Evolutionary conservation across 2,113 vertebrate species (phyloP).

Genomic region (Calidris pugnax): DNA sequence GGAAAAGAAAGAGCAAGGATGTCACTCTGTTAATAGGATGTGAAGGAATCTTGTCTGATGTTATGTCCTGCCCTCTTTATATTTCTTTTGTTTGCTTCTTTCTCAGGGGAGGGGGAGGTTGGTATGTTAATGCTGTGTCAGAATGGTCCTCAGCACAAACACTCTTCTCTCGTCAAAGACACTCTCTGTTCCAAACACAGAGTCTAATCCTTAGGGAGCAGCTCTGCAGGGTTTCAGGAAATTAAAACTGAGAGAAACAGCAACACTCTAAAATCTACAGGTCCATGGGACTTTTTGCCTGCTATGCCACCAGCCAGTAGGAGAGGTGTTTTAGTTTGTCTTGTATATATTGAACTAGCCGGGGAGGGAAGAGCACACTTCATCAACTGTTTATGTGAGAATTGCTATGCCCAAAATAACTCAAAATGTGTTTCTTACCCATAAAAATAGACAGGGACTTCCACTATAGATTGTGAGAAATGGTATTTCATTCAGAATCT

Average conservation of each 20-base stretch:
- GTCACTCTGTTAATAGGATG: neutral
- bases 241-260: neutral
- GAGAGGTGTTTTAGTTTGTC: neutral
- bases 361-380: neutral
- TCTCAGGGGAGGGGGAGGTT: neutral
- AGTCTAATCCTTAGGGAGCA: neutral
- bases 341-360: neutral
- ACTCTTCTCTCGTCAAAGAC: neutral
- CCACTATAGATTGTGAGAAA: neutral
- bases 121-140: neutral
- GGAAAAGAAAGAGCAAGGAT: neutral
- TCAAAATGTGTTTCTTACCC: neutral
- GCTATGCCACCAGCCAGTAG: neutral
- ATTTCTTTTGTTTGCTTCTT: neutral
- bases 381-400: neutral
- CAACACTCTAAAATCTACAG: neutral
- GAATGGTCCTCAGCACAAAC: neutral
- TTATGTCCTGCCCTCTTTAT: neutral
- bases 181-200: fast-evolving
- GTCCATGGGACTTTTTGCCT: neutral
- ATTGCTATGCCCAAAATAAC: neutral
- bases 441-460: neutral
- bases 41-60: neutral
- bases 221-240: neutral
- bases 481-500: neutral